Percentiles rank a stretch among this genome's conserved stretches.
phyloP scores from a whole-genome alignment of 2,797 vertebrate species.

The Clamator glandarius region DNA sequence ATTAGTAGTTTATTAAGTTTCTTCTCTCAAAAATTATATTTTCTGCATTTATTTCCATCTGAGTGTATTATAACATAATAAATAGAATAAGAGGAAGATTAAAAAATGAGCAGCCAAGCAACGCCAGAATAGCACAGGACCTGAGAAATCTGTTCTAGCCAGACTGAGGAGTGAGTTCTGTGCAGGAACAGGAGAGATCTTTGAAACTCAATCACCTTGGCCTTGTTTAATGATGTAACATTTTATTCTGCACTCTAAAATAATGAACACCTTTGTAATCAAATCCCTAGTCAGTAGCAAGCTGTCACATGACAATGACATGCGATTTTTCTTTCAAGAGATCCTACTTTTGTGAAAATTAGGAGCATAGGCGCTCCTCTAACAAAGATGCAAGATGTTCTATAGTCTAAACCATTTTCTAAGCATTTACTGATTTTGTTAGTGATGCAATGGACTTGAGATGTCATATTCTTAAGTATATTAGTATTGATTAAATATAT shows the following conservation, averaged over 20 bases:
- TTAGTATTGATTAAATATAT: not conserved
- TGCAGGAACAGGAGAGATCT: not conserved
- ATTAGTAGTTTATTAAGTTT: not conserved
- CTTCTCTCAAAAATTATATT: not conserved
- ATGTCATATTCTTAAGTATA: not conserved
- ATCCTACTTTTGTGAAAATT: not conserved
- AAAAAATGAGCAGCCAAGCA: not conserved
- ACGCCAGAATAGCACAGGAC: not conserved
- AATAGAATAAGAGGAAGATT: not conserved
- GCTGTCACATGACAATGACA: fast-evolving
- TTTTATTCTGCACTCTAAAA: not conserved
- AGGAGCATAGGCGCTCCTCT: not conserved
- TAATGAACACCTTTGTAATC: not conserved
- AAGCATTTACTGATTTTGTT: not conserved
- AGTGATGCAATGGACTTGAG: not conserved
- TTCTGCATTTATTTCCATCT: not conserved
- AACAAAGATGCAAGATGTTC: not conserved
- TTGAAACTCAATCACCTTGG: not conserved
- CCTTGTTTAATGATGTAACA: not conserved
- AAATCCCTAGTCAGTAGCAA: not conserved
- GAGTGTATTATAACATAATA: not conserved
- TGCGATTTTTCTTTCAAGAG: not conserved
- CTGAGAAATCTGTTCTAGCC: not conserved
- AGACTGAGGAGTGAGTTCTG: not conserved
- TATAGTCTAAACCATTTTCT: not conserved